Evolutionary conservation across 2,113 vertebrate genomes (phyloP), one percentile per base, ranked within the genome.

Genomic region (Lycaon pictus): DNA sequence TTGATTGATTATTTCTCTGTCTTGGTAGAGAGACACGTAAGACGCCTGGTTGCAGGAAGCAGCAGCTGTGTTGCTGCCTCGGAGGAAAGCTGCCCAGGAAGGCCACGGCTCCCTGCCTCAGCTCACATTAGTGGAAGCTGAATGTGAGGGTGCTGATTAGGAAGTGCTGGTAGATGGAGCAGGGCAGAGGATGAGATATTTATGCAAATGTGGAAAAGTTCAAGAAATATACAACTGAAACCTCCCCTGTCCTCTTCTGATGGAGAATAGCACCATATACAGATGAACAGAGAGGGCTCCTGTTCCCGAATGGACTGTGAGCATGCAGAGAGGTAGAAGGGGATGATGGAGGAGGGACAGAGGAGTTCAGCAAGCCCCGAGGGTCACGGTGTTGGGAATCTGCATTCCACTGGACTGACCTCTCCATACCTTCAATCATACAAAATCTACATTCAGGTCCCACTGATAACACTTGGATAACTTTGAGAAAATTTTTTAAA

Each of bases 111-210:
- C 62, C 82, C 11, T 48, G 17, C 22, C 79, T 53, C 22, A 51
- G 11, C 1, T 29, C 4, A 37, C 8, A 48, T 2, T 11, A 22
- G 23, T 90, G 25, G 43, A 32, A 2, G 5, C 6, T 13, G 12
- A 32, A 17, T 3, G 1, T 0, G 3, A 51, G 22, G 5, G 6
- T 20, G 2, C 20, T 19, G 43, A 13, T 1, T 3, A 27, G 7
- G 43, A 12, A 48, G 22, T 62, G 2, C 32, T 85, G 3, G 29
- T 58, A 43, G 72, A 62, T 7, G 19, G 55, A 67, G 55, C 2
- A 2, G 16, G 12, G 27, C 53, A 15, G 53, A 35, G 32, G 29
- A 76, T 0, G 2, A 72, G n/a, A 17, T 48, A 23, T 32, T 22
- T 11, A 35, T 58, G 17, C 90, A 81, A 32, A 63, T 3, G 1